Conservation (phyloP, 2,797 vertebrate genomes). For the Amblyopsis hoosieri region DNA sequence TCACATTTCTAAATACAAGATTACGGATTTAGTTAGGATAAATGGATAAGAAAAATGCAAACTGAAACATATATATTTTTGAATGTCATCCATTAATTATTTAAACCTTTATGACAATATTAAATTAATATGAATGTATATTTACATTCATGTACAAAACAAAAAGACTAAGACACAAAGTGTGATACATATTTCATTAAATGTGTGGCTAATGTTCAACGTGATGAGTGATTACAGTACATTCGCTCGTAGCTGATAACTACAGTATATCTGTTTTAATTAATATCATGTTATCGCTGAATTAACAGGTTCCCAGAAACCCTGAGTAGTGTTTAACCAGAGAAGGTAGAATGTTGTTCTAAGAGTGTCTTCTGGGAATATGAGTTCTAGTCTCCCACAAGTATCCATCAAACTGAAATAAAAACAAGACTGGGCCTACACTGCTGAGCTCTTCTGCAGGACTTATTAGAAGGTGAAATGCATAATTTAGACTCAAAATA, state of each 20-base stretch:
- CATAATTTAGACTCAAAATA: too few relatives aligned
- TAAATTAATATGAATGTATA: too few relatives aligned
- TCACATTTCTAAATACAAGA: conserved; percentile 1
- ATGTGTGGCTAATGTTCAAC: background rate
- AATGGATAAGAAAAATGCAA: background rate
- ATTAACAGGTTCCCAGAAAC: conserved; percentile 61
- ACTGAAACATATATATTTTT: background rate
- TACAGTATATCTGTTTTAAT: background rate
- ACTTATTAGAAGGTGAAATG: too few relatives aligned
- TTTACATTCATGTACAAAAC: too few relatives aligned
- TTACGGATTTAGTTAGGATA: conserved; percentile 1
- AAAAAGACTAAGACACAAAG: too few relatives aligned
- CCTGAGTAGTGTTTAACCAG: conserved; percentile 65
- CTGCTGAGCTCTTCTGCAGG: too few relatives aligned
- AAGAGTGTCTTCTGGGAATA: conserved; percentile 64
- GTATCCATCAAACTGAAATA: conserved; percentile 71
- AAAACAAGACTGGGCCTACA: conserved; percentile 70
- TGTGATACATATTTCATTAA: too few relatives aligned
- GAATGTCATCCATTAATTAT: conserved; percentile 10
- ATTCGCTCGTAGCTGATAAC: background rate
- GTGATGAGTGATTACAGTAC: background rate
- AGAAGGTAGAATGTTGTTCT: conserved; percentile 74
- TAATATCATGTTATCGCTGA: conserved; percentile 15
- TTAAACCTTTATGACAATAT: too few relatives aligned
- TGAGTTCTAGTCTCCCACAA: conserved; percentile 79